Percentiles rank a stretch among this genome's conserved stretches.
These are phyloP conservation scores for Burhinus oedicnemus DNA, from an alignment of 2,113 vertebrate genomes.

Conservation along the genomic window DNA sequence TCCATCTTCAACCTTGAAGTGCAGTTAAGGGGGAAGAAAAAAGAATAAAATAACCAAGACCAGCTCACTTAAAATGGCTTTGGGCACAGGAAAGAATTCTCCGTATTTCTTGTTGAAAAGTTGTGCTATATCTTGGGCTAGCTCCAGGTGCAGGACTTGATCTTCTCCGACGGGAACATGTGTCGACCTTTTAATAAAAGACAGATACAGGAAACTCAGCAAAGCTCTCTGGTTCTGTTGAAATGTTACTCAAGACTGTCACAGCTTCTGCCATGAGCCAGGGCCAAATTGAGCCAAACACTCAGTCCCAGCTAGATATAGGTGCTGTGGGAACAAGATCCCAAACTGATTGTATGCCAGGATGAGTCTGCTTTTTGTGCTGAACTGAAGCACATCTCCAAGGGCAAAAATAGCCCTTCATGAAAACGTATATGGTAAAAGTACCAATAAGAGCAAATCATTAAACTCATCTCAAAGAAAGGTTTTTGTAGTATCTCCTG, in stretches of 20 bases:
- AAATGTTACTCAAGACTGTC: slow-evolving; percentile 28
- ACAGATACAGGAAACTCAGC: slow-evolving; percentile 68
- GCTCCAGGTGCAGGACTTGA: slow-evolving; percentile 93
- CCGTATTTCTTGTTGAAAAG: slow-evolving; percentile 91
- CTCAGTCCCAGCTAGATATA: background rate
- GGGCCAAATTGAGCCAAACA: background rate
- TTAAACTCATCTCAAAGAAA: background rate
- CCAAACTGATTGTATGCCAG: background rate
- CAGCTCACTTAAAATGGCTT: slow-evolving; percentile 84
- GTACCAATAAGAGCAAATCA: background rate
- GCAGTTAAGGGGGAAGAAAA: background rate
- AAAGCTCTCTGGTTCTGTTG: slow-evolving; percentile 37
- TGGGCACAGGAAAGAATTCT: slow-evolving; percentile 87
- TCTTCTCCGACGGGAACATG: slow-evolving; percentile 94
- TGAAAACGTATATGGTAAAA: background rate
- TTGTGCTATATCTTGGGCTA: slow-evolving; percentile 89
- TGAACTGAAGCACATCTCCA: background rate
- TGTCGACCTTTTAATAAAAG: slow-evolving; percentile 87
- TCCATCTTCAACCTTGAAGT: background rate
- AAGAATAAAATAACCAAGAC: background rate
- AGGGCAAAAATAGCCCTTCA: background rate
- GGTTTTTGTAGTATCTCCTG: background rate
- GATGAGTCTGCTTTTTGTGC: background rate
- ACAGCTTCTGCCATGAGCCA: background rate
- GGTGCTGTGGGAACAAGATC: background rate